Evolutionary conservation across 1,140 invertebrate genomes (phyloP).

Genomic region (Aphelenchoides avenae): DNA sequence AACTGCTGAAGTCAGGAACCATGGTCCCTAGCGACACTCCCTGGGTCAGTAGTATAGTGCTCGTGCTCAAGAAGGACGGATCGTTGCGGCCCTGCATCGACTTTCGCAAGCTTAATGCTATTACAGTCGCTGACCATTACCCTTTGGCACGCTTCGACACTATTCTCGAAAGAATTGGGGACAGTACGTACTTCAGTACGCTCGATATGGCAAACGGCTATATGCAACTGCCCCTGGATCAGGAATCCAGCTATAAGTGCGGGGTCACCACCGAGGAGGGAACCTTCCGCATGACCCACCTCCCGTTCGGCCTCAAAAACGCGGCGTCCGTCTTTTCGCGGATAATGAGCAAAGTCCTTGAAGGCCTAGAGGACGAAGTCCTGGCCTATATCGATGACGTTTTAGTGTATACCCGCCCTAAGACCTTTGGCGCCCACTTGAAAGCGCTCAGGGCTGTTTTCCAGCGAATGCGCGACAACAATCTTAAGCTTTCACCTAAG

Average conservation of each 20-base stretch:
- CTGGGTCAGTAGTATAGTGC: no score
- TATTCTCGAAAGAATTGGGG: no score
- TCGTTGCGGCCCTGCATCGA: no score
- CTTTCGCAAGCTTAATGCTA: slow-evolving; percentile 61
- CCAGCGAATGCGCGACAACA: not conserved
- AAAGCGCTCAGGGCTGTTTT: not conserved
- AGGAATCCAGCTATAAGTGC: not conserved
- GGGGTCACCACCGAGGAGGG: slow-evolving; percentile 5
- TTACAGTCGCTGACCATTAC: slow-evolving; percentile 61
- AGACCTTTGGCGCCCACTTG: not conserved
- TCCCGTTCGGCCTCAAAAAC: slow-evolving; percentile 13
- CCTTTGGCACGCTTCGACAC: slow-evolving; percentile 64
- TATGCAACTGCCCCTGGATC: slow-evolving; percentile 8
- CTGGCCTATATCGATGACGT: slow-evolving; percentile 9
- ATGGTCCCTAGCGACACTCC: no score
- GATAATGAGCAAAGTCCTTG: slow-evolving; percentile 4
- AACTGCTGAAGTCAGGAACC: no score
- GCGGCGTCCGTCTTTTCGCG: slow-evolving; percentile 1
- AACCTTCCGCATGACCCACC: not conserved
- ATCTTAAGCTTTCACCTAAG: not conserved
- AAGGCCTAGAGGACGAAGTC: slow-evolving; percentile 1
- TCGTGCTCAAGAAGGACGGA: no score
- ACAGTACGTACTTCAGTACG: not conserved
- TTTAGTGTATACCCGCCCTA: not conserved
- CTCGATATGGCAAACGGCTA: slow-evolving; percentile 7